These are phyloP conservation scores for Capitulum mitella DNA, from an alignment of 2,888 invertebrate genomes.

Conservation along the genomic window DNA sequence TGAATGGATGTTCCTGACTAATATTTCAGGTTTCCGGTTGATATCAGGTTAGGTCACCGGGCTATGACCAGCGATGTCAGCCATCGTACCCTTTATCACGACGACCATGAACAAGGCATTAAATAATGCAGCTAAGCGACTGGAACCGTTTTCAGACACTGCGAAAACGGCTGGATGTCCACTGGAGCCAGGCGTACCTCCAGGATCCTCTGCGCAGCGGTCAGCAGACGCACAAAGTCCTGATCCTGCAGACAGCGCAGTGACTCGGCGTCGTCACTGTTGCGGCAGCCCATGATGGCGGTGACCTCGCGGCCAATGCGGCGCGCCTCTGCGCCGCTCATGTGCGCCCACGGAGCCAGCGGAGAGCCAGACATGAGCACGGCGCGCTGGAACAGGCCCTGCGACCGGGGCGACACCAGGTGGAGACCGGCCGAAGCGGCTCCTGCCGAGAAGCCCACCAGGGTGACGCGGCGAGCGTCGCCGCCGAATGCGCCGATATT, in stretches of 20 bases:
- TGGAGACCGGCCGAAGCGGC: conserved; percentile 62
- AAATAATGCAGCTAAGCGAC: too few relatives aligned
- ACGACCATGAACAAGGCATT: too few relatives aligned
- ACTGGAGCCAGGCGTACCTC: conserved; percentile 31
- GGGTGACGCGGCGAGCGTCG: conserved; percentile 65
- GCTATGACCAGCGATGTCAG: too few relatives aligned
- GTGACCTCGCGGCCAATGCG: conserved; percentile 7
- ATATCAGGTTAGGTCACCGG: too few relatives aligned
- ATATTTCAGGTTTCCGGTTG: too few relatives aligned
- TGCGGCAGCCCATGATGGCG: conserved; percentile 31
- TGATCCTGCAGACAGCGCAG: conserved; percentile 30
- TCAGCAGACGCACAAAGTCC: conserved; percentile 30
- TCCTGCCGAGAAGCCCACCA: conserved; percentile 74
- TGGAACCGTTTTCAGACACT: too few relatives aligned
- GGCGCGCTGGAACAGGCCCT: conserved; percentile 47
- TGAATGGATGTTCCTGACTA: too few relatives aligned
- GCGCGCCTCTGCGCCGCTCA: neutral
- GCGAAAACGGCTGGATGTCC: too few relatives aligned
- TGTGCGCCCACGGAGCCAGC: conserved; percentile 39
- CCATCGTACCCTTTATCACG: too few relatives aligned
- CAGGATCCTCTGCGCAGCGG: conserved; percentile 31
- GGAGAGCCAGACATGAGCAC: conserved; percentile 41
- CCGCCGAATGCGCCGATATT: conserved; percentile 74
- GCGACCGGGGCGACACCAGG: conserved; percentile 58
- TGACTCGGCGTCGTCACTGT: conserved; percentile 16